These are phyloP conservation scores for Cyanoderma ruficeps DNA, from an alignment of 2,113 vertebrate genomes.

Conservation along the genomic window DNA sequence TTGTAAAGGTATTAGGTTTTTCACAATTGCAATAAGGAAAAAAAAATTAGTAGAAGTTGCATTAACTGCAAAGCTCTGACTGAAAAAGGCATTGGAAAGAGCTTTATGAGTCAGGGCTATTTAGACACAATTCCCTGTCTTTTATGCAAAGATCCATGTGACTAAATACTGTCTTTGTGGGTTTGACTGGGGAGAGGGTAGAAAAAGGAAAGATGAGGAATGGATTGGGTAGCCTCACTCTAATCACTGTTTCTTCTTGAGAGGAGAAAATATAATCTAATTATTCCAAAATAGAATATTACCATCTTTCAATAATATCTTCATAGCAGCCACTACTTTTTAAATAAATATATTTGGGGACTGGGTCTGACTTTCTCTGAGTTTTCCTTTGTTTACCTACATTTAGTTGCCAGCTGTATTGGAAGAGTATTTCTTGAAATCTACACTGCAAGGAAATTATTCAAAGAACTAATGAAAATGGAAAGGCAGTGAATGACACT, in stretches of 20 bases:
- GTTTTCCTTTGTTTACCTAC: background rate
- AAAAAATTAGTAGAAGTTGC: slow-evolving; percentile 38
- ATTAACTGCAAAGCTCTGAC: slow-evolving; percentile 34
- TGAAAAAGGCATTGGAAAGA: slow-evolving; percentile 37
- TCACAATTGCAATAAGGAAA: slow-evolving; percentile 24
- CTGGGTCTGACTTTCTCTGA: background rate
- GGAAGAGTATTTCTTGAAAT: background rate
- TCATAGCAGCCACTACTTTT: background rate
- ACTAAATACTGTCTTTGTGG: slow-evolving; percentile 12
- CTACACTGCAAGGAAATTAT: background rate
- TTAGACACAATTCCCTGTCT: slow-evolving; percentile 27
- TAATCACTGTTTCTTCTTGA: background rate
- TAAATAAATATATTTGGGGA: background rate
- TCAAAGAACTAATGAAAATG: background rate
- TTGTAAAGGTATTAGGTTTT: slow-evolving; percentile 58
- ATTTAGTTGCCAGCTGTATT: background rate
- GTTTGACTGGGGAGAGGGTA: background rate
- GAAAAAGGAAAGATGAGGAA: background rate
- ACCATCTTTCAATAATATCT: background rate
- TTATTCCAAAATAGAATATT: background rate
- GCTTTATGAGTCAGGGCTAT: slow-evolving; percentile 17
- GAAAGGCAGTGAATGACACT: background rate
- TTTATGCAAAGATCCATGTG: slow-evolving; percentile 21
- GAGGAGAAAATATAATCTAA: slow-evolving; percentile 13
- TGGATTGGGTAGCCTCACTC: background rate